Base-by-base conservation (phyloP, 2,888 invertebrate genomes). In the Parelbella ahira region DNA sequence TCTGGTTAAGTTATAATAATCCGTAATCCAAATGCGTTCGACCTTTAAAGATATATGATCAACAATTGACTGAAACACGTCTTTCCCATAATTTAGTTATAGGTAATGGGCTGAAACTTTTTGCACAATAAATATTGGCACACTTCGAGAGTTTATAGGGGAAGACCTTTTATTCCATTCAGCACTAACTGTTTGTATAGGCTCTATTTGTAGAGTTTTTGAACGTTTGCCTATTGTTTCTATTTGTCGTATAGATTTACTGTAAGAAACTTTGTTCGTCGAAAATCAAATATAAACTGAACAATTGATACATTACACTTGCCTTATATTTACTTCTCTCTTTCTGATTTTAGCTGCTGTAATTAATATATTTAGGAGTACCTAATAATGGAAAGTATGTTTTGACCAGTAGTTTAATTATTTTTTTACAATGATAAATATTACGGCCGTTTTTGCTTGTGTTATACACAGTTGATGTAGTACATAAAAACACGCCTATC, bases 1-100 rank as follows among this genome's bases (percentile, higher is more conserved):
- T 41, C 19, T 27, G 30, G 27, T 41, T 38, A 18, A 11, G 23
- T 29, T 32, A 23, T 33, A 33, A 12, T 33, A 25, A 27, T 27
- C 25, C 13, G 12, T 41, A 41, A 33, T 33, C 13, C 8, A 25
- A 41, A 41, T 33, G 13, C 25, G 11, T 13, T 33, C 32, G 20
- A 32, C 32, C 32, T 20, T 33, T 19, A 32, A 25, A 25, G 19
- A 11, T 10, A 24, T 38, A 36, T 12, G 11, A 32, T 23, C 6
- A 12, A 23, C 9, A 28, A 24, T 18, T 23, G 23, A 24, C 4
- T 28, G 5, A 13, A 29, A 38, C 23, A 21, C 21, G 8, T 8
- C 4, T 6, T 6, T 25, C 4, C 23, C 8, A 15, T 6, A 20
- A 25, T 36, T 24, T 39, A 32, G 39, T 38, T 38, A 21, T 21